Evolutionary conservation across 2,888 invertebrate genomes (phyloP), one percentile per base, ranked within the genome.

Genomic region (Venusia cambrica): DNA sequence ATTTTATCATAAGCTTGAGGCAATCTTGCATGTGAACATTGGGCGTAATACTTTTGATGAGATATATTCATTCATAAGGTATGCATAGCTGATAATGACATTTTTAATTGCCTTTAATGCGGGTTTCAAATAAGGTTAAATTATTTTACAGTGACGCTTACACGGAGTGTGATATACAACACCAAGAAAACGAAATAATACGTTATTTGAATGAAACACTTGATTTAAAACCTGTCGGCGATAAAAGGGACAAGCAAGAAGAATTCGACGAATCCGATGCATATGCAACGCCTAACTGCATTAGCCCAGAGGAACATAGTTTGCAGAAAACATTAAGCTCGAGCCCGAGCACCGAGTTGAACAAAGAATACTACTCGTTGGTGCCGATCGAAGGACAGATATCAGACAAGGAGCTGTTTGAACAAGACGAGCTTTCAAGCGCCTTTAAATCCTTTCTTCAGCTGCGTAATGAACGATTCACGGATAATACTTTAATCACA

Each of bases 1-100:
- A 57, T 90, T 90, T 75, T 90, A 87, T 71, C 74, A 79, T 57
- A 83, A 85, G 61, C 83, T 90, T 63, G 73, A 87, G 62, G 75
- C 79, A 48, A 78, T 88, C 58, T 84, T 89, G 73, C 73, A 85
- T 70, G 73, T 85, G 50, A 79, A 85, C 60, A 79, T 87, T 57
- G 84, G 77, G 51, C 81, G 76, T 50, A 79, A 80, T 57, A 73
- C 83, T 62, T 84, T 89, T 61, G 85, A 87, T 65, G 87, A 87
- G 65, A 75, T 80, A 58, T 87, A 85, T 71, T 85, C 88, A 49
- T 89, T 89, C 60, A 70, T 85, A 70, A 83, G 81, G 85, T 85
- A 74, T 61, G 48, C 11, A 29, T 17, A 21, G 5, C 11, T 31
- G 17, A 29, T n/a, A n/a, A 5, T 22, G 4, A 15, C 9, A 6